Percentiles rank a stretch among this genome's conserved stretches.
Conservation (phyloP, 2,888 invertebrate genomes). For the Lasioglossum lativentre region DNA sequence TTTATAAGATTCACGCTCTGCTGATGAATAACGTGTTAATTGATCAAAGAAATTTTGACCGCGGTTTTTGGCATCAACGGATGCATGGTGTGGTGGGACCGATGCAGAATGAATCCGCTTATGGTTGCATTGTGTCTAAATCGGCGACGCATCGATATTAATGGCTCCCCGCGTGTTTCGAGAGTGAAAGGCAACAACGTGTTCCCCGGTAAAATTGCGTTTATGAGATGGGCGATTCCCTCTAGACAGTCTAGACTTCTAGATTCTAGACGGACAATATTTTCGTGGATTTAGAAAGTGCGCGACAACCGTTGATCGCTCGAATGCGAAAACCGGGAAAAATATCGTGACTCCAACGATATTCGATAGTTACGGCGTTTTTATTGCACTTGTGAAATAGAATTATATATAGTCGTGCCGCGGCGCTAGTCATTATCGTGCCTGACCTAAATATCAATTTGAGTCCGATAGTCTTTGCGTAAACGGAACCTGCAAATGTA, state of each 20-base stretch:
- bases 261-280: background rate
- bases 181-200: slow-evolving; percentile 35
- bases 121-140: background rate
- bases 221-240: background rate
- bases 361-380: background rate
- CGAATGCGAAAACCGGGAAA: background rate
- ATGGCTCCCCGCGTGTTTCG: background rate
- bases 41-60: background rate
- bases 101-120: background rate
- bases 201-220: background rate
- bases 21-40: background rate
- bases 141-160: slow-evolving; percentile 11
- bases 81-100: background rate
- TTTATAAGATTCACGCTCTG: background rate
- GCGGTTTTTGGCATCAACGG: background rate
- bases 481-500: background rate
- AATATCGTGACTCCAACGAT: background rate
- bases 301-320: background rate
- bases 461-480: background rate
- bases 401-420: background rate
- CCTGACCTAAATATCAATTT: background rate
- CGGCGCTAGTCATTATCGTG: background rate
- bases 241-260: too few relatives aligned
- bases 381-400: background rate
- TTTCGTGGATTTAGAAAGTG: slow-evolving; percentile 28